These are phyloP conservation scores for Amyelois transitella DNA, from an alignment of 1,140 invertebrate genomes.

Conservation along the genomic window DNA sequence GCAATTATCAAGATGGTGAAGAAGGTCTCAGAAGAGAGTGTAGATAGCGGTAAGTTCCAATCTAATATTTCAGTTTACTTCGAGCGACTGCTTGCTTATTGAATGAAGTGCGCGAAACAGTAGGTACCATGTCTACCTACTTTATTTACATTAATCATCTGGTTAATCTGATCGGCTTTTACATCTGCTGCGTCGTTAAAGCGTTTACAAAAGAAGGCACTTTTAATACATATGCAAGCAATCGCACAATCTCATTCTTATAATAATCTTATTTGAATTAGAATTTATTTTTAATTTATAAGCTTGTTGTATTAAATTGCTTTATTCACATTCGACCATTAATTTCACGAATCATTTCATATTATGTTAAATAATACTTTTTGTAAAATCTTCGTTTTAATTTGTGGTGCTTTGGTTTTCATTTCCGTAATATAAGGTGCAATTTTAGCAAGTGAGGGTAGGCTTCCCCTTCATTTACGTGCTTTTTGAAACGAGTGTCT, in stretches of 20 bases:
- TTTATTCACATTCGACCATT: too few relatives aligned
- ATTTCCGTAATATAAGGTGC: too few relatives aligned
- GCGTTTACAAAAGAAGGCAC: not conserved
- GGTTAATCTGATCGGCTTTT: slow-evolving; percentile 29
- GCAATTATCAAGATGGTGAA: slow-evolving; percentile 70
- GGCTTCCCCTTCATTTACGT: too few relatives aligned
- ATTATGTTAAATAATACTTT: too few relatives aligned
- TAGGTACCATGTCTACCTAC: not conserved
- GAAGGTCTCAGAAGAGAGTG: slow-evolving; percentile 74
- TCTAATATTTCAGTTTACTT: not conserved
- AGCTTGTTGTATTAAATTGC: not conserved
- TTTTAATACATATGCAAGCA: not conserved
- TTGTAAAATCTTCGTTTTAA: too few relatives aligned
- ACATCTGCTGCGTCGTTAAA: not conserved
- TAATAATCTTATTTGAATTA: too few relatives aligned
- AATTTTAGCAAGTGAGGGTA: too few relatives aligned
- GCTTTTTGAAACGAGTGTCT: too few relatives aligned
- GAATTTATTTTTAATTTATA: too few relatives aligned
- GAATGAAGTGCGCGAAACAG: not conserved
- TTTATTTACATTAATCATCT: slow-evolving; percentile 4
- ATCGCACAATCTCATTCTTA: not conserved
- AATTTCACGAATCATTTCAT: too few relatives aligned
- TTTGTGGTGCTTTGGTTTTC: too few relatives aligned
- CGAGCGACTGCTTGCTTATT: not conserved
- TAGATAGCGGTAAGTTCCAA: slow-evolving; percentile 68